phyloP scores from a whole-genome alignment of 2,113 vertebrate genomes.

The Anhinga anhinga region DNA sequence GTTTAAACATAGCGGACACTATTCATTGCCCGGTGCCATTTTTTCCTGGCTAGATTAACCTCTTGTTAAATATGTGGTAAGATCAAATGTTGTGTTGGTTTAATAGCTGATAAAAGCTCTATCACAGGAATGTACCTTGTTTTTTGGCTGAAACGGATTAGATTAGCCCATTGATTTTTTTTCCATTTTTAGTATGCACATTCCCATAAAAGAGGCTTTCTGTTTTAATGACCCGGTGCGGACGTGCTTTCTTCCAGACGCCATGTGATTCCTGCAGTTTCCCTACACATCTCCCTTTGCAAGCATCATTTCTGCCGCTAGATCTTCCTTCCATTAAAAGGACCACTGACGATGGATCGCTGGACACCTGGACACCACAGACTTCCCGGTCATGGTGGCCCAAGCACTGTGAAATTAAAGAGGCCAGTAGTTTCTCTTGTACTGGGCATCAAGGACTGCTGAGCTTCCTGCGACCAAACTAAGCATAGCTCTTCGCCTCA shows the following conservation, averaged over 20 bases:
- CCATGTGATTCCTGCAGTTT: neutral
- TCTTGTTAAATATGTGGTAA: neutral
- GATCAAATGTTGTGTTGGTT: neutral
- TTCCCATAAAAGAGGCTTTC: neutral
- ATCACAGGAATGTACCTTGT: neutral
- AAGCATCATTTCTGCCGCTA: neutral
- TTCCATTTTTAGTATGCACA: neutral
- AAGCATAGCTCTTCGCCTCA: neutral
- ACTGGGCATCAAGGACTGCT: neutral
- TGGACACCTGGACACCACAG: neutral
- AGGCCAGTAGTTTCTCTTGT: neutral
- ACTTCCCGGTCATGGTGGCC: neutral
- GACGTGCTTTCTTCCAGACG: neutral
- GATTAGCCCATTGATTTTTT: neutral
- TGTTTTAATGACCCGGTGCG: neutral
- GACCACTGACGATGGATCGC: neutral
- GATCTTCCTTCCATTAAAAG: neutral
- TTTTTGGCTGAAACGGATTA: slow-evolving; percentile 7
- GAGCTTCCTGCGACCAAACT: neutral
- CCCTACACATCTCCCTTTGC: neutral
- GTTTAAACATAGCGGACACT: neutral
- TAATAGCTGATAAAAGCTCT: slow-evolving; percentile 13
- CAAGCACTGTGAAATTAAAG: neutral
- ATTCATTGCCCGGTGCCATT: neutral
- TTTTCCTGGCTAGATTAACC: neutral